Evolutionary conservation across 2,113 vertebrate species (phyloP), one percentile per base, ranked within the genome.

Genomic region (Elgaria multicarinata): DNA sequence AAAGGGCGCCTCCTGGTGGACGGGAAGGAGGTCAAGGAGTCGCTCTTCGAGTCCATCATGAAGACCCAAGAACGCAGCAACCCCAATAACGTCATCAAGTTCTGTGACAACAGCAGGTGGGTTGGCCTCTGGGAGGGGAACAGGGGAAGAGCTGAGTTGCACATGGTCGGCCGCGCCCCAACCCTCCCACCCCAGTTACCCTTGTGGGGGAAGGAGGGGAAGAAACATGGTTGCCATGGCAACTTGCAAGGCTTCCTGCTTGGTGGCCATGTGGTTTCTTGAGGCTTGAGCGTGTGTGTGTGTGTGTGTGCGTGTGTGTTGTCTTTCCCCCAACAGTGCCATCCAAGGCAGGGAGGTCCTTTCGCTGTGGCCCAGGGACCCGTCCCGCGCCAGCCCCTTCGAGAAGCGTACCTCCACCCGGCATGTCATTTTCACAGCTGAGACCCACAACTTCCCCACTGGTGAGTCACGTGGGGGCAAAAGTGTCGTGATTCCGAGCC

Each of bases 361-460:
- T 50, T 97, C 97, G 46, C 77, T 99, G 81, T 97, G 93, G 76
- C 98, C 98, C 0, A 95, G 94, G 62, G 96, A 99, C 89, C 97
- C 98, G 0, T 94, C 97, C 1, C 87, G 90, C 36, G 95, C 98
- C 78, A 98, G 98, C 75, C 64, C 89, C 10, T 98, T 98, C 53
- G 95, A 88, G 93, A 96, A 96, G 8, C 90, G 95, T 0, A 89
- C 10, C 26, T 96, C 97, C 0, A 96, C 96, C 0, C 97, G 98
- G 89, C 98, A 99, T 0, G 96, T 98, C 85, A 98, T 98, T 95
- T 99, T 99, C 96, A 99, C 98, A 0, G 98, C 98, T 5, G 98
- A 99, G 96, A 99, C 98, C 0, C 98, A 99, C 97, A 99, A 99
- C 96, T 99, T 99, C 91, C 98, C 98, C 31, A 99, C 98, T 3